A percentile compares a stretch with the other conserved stretches of the same genome.
Conservation (phyloP, 2,113 vertebrate species). For the Telmatochromis sp. region DNA sequence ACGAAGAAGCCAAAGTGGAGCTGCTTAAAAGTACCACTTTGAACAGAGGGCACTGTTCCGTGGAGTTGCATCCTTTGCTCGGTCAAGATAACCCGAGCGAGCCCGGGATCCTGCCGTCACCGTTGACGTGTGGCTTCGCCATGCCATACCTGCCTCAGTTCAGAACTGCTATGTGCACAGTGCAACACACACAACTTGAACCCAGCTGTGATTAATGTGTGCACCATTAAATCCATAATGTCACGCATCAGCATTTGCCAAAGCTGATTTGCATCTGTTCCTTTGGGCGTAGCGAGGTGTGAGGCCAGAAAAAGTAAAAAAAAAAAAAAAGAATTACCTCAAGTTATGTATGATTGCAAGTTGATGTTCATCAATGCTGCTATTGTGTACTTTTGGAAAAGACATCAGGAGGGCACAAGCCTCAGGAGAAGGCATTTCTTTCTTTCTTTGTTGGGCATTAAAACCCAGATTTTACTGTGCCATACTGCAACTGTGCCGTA, state of each 20-base stretch:
- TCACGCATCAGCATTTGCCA: background rate
- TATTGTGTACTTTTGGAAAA: conserved; percentile 7
- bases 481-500: background rate
- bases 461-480: background rate
- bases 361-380: conserved; percentile 33
- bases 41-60: conserved; percentile 8
- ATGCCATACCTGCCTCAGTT: conserved; percentile 87
- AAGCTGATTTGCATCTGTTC: background rate
- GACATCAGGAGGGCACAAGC: background rate
- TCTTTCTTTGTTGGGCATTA: background rate
- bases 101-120: conserved; percentile 27
- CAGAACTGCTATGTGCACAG: conserved; percentile 53
- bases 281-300: background rate
- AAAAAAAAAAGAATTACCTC: background rate
- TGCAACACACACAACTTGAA: conserved; percentile 22
- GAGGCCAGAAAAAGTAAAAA: background rate
- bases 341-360: background rate
- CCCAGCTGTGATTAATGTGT: background rate
- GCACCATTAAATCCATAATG: background rate
- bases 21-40: conserved; percentile 39
- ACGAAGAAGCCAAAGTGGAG: background rate
- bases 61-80: conserved; percentile 47
- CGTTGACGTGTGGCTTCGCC: conserved; percentile 9
- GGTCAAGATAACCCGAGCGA: background rate
- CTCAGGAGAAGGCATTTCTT: background rate